Evolutionary conservation across 1,140 invertebrate species (phyloP), one percentile per base, ranked within the genome.

Genomic region (Epicauta chinensis): DNA sequence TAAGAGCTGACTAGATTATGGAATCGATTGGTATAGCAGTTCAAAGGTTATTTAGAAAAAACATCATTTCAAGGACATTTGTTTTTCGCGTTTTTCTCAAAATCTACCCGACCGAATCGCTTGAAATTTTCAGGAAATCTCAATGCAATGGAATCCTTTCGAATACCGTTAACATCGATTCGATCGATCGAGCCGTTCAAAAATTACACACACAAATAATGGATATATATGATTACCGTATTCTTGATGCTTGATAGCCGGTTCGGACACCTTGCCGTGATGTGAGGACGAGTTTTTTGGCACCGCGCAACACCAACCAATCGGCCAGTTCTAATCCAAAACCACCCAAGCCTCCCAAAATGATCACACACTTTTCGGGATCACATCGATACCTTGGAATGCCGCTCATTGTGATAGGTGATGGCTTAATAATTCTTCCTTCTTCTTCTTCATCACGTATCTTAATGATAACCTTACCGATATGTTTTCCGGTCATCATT

Each of bases 231-330:
- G 23, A 3, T 7, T 66, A 81, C 79, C 71, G 72, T 14, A 83
- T 72, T 55, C 82, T 69, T 10, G 75, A 75, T 1, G 75, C 67
- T 72, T 95, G 91, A 69, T 93, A 95, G 9, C 90, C 89, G 56
- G 82, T 89, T 39, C 68, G 75, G 9, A 93, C 69, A 15, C 91
- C 90, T 46, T 77, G 78, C 56, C 91, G 77, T 2, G 90, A 92
- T 1, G 84, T 90, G 0, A 97, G 73, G 1, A 95, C 73, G 1
- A 97, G 58, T 61, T 85, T 86, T 51, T 73, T 81, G 4, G 84
- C 89, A 2, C 91, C 92, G 62, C 90, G 75, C 23, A 86, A 66
- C 11, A 90, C 77, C 49, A 96, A 91, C 91, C 36, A 88, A 77
- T 5, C 91, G 91, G 70, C 89, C 2, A 23, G 7, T 23, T 23